These are phyloP conservation scores for Grus americana DNA, from an alignment of 2,113 vertebrate species.

Conservation along the genomic window DNA sequence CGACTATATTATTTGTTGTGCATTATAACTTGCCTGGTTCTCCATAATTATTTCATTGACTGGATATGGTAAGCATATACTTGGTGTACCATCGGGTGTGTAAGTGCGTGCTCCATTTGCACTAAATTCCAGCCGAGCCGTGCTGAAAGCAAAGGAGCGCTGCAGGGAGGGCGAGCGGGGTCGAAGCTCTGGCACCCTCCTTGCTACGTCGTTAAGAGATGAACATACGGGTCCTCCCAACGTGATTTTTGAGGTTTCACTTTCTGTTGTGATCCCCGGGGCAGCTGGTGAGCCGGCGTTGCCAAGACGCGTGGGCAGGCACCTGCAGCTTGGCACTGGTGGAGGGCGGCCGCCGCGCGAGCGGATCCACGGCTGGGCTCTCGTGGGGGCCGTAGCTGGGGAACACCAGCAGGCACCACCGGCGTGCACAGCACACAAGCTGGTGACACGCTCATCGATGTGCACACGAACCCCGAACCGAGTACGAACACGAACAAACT, in stretches of 20 bases:
- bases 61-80: accelerated
- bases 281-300: accelerated
- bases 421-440: background rate
- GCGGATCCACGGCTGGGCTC: background rate
- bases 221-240: background rate
- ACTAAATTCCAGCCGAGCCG: background rate
- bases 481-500: accelerated
- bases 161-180: background rate
- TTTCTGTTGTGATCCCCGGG: background rate
- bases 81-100: accelerated
- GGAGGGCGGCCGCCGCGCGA: background rate
- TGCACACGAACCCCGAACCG: accelerated
- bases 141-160: background rate
- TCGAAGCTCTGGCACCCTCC: accelerated
- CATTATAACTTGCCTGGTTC: background rate
- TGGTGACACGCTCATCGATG: accelerated
- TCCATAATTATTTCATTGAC: background rate
- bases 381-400: background rate
- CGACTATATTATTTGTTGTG: background rate
- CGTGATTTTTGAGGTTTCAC: background rate
- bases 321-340: background rate
- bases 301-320: accelerated
- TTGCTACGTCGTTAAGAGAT: accelerated
- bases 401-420: background rate
- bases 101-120: accelerated